These are phyloP conservation scores for Vanessa atalanta DNA, from an alignment of 1,140 invertebrate species.

Conservation along the genomic window DNA sequence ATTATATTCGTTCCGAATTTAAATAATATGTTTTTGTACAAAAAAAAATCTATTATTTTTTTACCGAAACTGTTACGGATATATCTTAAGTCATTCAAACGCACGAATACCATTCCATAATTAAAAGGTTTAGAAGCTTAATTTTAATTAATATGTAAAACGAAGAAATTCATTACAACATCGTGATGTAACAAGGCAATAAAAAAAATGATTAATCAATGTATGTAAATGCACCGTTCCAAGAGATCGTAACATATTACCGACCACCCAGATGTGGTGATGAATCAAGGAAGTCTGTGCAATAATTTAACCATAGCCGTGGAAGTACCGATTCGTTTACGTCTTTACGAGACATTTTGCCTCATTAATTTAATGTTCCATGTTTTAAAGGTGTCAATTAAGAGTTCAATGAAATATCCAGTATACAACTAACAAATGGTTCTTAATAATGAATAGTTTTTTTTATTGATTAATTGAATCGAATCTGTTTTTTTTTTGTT, in stretches of 20 bases:
- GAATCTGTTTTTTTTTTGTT: no score
- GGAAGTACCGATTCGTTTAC: background rate
- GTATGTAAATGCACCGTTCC: background rate
- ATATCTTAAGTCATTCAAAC: no score
- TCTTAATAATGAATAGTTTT: background rate
- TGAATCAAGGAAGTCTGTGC: background rate
- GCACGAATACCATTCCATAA: no score
- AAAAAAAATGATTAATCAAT: background rate
- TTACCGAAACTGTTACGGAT: no score
- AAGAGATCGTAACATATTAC: background rate
- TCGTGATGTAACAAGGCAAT: no score
- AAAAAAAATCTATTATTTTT: no score
- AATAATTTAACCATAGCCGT: background rate
- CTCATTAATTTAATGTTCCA: background rate
- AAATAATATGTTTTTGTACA: no score
- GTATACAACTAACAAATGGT: background rate
- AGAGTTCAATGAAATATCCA: background rate
- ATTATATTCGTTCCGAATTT: no score
- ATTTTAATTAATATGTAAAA: no score
- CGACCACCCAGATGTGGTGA: slow-evolving; percentile 7
- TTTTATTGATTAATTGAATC: background rate
- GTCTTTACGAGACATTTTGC: background rate
- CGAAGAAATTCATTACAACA: no score
- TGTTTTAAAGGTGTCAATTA: slow-evolving; percentile 3
- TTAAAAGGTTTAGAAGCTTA: no score